These are phyloP conservation scores for Galago senegalensis DNA, from an alignment of 2,797 vertebrate species.

Conservation along the genomic window DNA sequence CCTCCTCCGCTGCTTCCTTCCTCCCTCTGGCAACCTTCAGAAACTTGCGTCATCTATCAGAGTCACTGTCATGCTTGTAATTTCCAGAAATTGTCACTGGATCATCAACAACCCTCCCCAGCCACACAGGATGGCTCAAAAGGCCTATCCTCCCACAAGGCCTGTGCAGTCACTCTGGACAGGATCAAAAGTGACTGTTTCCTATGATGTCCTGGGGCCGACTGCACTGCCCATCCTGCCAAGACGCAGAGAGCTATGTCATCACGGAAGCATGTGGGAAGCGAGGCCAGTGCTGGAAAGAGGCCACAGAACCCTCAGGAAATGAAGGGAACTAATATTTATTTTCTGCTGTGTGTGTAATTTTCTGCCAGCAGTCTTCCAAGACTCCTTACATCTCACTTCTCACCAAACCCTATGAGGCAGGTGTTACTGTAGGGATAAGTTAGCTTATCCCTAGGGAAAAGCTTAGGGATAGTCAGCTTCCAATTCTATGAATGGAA, in stretches of 20 bases:
- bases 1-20: background rate
- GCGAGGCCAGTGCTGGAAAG: background rate
- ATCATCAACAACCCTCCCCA: background rate
- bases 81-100: slow-evolving; percentile 37
- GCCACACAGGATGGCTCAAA: background rate
- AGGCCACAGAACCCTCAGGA: slow-evolving; percentile 46
- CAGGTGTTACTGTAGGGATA: background rate
- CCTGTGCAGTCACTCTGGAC: background rate
- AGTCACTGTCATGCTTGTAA: slow-evolving; percentile 52
- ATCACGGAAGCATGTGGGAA: background rate
- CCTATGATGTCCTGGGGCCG: background rate
- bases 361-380: slow-evolving; percentile 59
- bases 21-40: slow-evolving; percentile 17
- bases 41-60: background rate
- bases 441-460: too few species aligned
- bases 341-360: slow-evolving; percentile 14
- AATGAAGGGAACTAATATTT: slow-evolving; percentile 33
- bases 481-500: background rate
- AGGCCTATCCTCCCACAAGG: slow-evolving; percentile 33
- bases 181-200: slow-evolving; percentile 65
- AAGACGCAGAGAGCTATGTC: background rate
- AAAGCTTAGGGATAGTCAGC: too few species aligned
- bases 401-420: background rate
- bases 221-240: background rate
- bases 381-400: background rate